These are phyloP conservation scores for Onthophagus sagittarius DNA, from an alignment of 2,888 invertebrate species.

Conservation along the genomic window DNA sequence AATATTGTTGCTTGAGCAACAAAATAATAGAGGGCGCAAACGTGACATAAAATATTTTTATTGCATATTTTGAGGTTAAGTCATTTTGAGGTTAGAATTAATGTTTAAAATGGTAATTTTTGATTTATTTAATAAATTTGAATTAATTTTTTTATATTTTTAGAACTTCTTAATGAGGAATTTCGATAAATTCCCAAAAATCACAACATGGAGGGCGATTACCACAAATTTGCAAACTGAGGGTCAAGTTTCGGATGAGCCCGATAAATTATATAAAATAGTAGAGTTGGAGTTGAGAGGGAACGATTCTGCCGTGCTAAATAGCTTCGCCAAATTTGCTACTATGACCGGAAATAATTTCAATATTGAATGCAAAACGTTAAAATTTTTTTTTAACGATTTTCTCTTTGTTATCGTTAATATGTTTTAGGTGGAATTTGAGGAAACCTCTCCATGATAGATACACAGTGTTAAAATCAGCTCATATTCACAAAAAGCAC, in stretches of 20 bases:
- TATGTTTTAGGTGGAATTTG: conserved; percentile 61
- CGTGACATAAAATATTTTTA: too few species aligned
- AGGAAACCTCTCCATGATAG: conserved; percentile 71
- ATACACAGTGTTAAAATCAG: conserved; percentile 79
- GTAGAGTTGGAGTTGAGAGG: conserved; percentile 84
- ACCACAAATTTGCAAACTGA: conserved; percentile 4
- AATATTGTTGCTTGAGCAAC: too few species aligned
- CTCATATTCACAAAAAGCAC: conserved; percentile 90
- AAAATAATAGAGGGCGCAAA: too few species aligned
- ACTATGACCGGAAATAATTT: conserved; percentile 76
- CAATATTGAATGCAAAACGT: conserved; percentile 72
- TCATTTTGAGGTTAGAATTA: background rate
- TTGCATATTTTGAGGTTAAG: too few species aligned
- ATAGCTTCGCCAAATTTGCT: conserved; percentile 85
- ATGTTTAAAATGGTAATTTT: background rate
- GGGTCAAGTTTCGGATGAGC: conserved; percentile 40
- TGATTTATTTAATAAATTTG: background rate
- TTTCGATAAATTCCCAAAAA: background rate
- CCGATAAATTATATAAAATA: conserved; percentile 76
- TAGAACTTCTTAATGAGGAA: conserved; percentile 15
- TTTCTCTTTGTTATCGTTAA: too few species aligned
- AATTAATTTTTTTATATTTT: conserved; percentile 3
- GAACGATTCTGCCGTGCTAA: conserved; percentile 81
- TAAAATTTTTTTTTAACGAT: too few species aligned
- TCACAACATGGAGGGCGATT: background rate